Conservation (phyloP, 2,888 invertebrate species). For the Drosophila macrothrix region DNA sequence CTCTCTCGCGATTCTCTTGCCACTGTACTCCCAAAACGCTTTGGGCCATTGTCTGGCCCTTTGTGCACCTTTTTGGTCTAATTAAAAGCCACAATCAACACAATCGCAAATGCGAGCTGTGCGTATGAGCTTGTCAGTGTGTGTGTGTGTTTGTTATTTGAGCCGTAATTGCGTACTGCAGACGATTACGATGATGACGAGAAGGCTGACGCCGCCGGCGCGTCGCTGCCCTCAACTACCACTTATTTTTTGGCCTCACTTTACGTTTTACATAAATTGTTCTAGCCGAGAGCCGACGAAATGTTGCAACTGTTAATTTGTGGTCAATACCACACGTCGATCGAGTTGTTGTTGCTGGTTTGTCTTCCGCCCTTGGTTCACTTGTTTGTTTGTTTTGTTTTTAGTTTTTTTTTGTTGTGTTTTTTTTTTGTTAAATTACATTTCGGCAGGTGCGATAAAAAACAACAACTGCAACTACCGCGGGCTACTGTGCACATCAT, state of each 20-base stretch:
- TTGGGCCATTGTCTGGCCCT: slow-evolving; percentile 68
- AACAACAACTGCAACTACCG: slow-evolving; percentile 31
- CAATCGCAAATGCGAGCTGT: slow-evolving; percentile 67
- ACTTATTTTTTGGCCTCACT: slow-evolving; percentile 58
- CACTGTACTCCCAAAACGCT: slow-evolving; percentile 25
- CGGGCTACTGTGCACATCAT: slow-evolving; percentile 43
- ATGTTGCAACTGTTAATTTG: slow-evolving; percentile 79
- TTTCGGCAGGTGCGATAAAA: slow-evolving; percentile 56
- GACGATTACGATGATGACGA: slow-evolving; percentile 30
- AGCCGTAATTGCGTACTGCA: slow-evolving; percentile 79
- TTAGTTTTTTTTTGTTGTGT: not conserved
- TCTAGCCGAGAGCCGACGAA: slow-evolving; percentile 52
- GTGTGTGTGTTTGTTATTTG: slow-evolving; percentile 58
- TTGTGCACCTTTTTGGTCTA: slow-evolving; percentile 78
- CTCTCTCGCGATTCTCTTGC: not conserved
- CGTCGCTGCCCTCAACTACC: slow-evolving; percentile 29
- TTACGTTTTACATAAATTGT: slow-evolving; percentile 58
- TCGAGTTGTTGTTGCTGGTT: slow-evolving; percentile 26
- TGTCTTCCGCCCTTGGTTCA: slow-evolving; percentile 30
- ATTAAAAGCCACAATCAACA: slow-evolving; percentile 79
- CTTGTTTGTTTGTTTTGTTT: slow-evolving; percentile 33
- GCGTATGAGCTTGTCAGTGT: slow-evolving; percentile 5
- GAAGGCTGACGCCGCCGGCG: slow-evolving; percentile 15
- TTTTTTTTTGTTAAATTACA: slow-evolving; percentile 61
- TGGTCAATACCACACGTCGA: slow-evolving; percentile 71